Base-by-base conservation (phyloP, 2,113 vertebrate species). In the Phycodurus eques region DNA sequence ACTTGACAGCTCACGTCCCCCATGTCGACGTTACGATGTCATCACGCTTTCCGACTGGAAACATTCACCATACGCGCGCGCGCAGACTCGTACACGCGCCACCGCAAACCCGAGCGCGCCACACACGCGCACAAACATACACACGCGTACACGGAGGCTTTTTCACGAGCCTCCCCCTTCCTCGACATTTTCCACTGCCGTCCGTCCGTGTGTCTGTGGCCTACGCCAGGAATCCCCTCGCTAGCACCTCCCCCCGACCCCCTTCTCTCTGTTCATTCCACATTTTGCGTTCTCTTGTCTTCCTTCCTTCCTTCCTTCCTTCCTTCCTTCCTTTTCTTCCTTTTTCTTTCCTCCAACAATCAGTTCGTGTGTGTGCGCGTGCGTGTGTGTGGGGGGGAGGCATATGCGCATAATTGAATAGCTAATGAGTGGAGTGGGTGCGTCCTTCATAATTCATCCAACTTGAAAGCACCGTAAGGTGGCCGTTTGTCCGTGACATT, bases 161-260 rank as follows among this genome's bases (percentile, higher is more conserved):
- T 66, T 66, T n/a, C 20, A 63, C 17, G 19, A 42, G 10, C 42
- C 43, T 61, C 39, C 3, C 33, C 51, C n/a, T 49, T 14, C 20
- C 71, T 83, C 67, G 8, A 84, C 35, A 70, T 63, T 83, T 89
- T 85, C 85, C 85, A 76, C 72, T 83, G 79, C 73, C 82, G 77
- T 78, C 35, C 35, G 35, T 39, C 35, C 3, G 35, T 39, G 4
- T 39, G 35, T 39, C 66, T 57, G 67, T 53, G 0, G 0, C 13
- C 72, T 5, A 5, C 59, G 80, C 83, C 85, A 75, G 67, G 60
- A 49, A 1, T 47, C 67, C 66, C 46, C 33, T 11, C 44, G 39
- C 0, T 22, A 1, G n/a, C 57, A 46, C n/a, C 46, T 69, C 66
- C 20, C 39, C 44, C 61, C n/a, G 2, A 7, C 11, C 4, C 8